Base-by-base conservation (phyloP, 2,888 invertebrate genomes). In the Hypomecis punctinalis region DNA sequence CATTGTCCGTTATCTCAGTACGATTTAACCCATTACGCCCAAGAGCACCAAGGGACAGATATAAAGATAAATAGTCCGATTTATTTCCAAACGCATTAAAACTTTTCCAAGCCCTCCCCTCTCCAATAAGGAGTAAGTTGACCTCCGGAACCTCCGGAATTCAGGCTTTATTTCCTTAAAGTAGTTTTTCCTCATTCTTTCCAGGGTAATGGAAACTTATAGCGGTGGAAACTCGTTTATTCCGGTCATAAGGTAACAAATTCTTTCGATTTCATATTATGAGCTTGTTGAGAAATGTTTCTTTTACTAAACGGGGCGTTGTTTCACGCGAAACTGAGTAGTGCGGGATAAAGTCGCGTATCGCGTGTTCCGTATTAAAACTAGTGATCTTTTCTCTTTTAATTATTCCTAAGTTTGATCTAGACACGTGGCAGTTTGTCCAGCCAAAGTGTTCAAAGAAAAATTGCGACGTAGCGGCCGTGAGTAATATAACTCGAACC, bases 31-130 rank as follows among this genome's bases (percentile, higher is more conserved):
- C 67, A 71, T 68, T 72, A 74, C 23, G 66, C 40, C 67, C 66
- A 69, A 68, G 64, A 71, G 66, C 77, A 74, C 76, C 72, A 71
- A 72, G 77, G 81, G 78, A 75, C 77, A 79, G 80, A 81, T 85
- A 85, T 87, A 85, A 86, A 88, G 86, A 88, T 83, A 88, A 89
- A 90, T 84, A 81, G 84, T 72, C 79, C 82, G 84, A 88, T 88
- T 89, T 89, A 89, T 89, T 83, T 83, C 84, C 76, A 71, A 85
- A 85, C 82, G 78, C 88, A 86, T 90, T 89, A 87, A 87, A 89
- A 88, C 82, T 87, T 89, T 83, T 77, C 74, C 74, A 68, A 75
- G 72, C 73, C 70, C 68, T 73, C 73, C 67, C 68, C 69, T 73
- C 73, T 71, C 68, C 76, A 70, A 23, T 23, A 23, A 23, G 1